These are phyloP conservation scores for Salminus brasiliensis DNA, from an alignment of 2,113 vertebrate genomes.

Conservation along the genomic window DNA sequence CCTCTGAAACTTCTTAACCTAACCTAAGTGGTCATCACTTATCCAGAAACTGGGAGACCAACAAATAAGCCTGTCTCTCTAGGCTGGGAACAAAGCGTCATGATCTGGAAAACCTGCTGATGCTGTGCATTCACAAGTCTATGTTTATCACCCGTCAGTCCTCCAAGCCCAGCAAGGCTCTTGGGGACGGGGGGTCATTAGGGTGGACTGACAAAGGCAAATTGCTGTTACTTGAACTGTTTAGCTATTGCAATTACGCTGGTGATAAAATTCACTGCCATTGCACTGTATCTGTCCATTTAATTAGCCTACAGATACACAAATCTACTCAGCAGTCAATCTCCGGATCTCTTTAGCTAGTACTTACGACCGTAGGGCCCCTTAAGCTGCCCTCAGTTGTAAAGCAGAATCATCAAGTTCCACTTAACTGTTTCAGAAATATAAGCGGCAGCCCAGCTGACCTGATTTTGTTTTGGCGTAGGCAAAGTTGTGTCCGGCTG, in stretches of 20 bases:
- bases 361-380: not conserved
- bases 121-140: not conserved
- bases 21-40: too few species aligned
- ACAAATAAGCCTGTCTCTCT: not conserved
- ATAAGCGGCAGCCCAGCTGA: not conserved
- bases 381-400: not conserved
- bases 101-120: not conserved
- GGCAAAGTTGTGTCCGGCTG: not conserved
- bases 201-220: too few species aligned
- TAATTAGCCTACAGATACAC: not conserved
- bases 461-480: not conserved
- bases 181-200: not conserved
- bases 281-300: not conserved
- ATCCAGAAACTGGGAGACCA: not conserved
- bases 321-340: not conserved
- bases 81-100: not conserved
- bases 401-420: not conserved
- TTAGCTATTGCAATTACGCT: not conserved
- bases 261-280: not conserved
- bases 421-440: too few species aligned
- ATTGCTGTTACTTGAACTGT: not conserved
- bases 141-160: not conserved
- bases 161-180: not conserved
- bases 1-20: too few species aligned
- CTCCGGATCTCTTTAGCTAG: not conserved